Percentiles rank a stretch among this genome's conserved stretches.
Evolutionary conservation across 2,888 invertebrate genomes (phyloP).

Genomic region (Dolomedes plantarius): DNA sequence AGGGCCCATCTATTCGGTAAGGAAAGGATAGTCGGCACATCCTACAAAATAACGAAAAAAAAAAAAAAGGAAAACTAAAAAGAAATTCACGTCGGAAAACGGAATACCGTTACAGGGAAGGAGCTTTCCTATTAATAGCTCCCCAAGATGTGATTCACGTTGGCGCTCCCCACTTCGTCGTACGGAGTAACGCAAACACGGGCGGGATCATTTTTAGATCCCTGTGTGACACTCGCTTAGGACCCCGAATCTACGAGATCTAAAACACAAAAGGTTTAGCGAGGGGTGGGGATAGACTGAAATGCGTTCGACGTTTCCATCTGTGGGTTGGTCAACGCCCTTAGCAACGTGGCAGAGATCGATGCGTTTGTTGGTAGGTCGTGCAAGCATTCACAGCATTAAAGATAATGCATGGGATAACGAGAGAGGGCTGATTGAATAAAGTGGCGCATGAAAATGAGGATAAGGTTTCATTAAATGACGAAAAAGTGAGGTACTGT

Average conservation of each 20-base stretch:
- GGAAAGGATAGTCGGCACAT: background rate
- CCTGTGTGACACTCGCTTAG: conserved; percentile 51
- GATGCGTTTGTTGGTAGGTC: conserved; percentile 6
- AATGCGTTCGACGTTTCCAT: conserved; percentile 46
- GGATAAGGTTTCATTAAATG: background rate
- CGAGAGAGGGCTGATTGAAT: background rate
- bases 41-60: background rate
- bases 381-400: background rate
- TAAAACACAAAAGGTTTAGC: conserved; percentile 36
- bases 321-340: conserved; percentile 66
- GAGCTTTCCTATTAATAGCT: conserved; percentile 56
- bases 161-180: conserved; percentile 7
- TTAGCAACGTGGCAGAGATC: conserved; percentile 59
- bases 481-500: too few relatives aligned
- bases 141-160: conserved; percentile 57
- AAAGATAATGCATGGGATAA: conserved; percentile 1
- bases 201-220: conserved; percentile 64
- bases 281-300: background rate
- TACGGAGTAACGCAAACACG: conserved; percentile 42
- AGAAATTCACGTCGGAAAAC: conserved; percentile 2
- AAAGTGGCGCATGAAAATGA: background rate
- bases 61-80: background rate
- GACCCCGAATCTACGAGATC: conserved; percentile 15
- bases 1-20: too few relatives aligned
- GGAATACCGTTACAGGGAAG: conserved; percentile 18